Conservation (phyloP, 2,113 vertebrate species). For the Xiphophorus maculatus region DNA sequence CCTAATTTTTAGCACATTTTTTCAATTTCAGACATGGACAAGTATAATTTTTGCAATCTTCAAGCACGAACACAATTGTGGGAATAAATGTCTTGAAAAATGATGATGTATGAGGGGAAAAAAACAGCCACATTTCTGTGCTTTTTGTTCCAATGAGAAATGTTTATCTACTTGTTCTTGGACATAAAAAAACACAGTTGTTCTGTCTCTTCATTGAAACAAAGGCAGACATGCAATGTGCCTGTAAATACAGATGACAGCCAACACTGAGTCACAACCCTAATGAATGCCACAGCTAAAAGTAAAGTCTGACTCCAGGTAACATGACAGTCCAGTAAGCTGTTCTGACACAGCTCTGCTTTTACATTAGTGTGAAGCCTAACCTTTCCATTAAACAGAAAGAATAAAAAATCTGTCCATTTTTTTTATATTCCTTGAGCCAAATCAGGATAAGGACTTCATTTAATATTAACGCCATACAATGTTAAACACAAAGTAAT, state of each 20-base stretch:
- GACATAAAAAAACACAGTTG: too few relatives aligned
- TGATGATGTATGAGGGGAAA: background rate
- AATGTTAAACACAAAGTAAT: conserved; percentile 13
- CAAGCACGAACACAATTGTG: background rate
- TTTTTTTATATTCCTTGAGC: conserved; percentile 5
- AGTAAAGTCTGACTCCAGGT: conserved; percentile 43
- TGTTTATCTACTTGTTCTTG: too few relatives aligned
- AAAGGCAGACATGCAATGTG: background rate
- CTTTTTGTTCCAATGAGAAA: too few relatives aligned
- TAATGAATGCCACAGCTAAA: conserved; percentile 35
- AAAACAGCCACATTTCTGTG: background rate
- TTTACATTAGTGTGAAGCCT: conserved; percentile 14
- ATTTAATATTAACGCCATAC: conserved; percentile 36
- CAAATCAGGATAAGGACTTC: conserved; percentile 16
- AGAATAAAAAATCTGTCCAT: conserved; percentile 1
- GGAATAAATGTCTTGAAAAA: background rate
- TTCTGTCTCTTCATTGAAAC: background rate
- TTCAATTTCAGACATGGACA: background rate
- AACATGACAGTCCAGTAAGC: conserved; percentile 23
- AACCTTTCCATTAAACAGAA: conserved; percentile 48
- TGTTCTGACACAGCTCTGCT: conserved; percentile 12
- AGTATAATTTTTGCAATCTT: background rate
- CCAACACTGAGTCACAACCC: conserved; percentile 25
- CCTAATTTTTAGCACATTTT: background rate
- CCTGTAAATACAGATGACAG: conserved; percentile 33